A percentile compares a stretch with the other conserved stretches of the same genome.
Conservation (phyloP, 1,140 invertebrate species). For the Cotesia typhae region DNA sequence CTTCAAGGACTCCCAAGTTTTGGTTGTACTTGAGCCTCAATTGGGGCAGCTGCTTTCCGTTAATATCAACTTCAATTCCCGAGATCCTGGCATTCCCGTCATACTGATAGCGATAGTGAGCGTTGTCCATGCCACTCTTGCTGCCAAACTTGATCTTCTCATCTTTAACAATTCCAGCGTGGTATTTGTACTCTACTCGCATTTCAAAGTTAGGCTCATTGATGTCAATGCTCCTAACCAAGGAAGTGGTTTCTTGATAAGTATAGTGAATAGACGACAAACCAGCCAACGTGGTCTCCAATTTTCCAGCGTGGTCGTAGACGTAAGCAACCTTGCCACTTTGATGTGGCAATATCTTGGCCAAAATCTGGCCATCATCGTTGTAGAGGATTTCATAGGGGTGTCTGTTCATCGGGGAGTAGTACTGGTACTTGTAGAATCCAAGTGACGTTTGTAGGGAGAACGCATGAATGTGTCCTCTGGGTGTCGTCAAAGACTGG, state of each 20-base stretch:
- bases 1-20: conserved; percentile 85
- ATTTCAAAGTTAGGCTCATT: conserved; percentile 87
- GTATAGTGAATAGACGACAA: conserved; percentile 87
- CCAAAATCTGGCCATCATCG: conserved; percentile 86
- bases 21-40: conserved; percentile 86
- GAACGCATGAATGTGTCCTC: conserved; percentile 92
- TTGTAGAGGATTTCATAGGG: conserved; percentile 92
- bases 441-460: conserved; percentile 90
- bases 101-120: conserved; percentile 89
- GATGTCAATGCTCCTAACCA: conserved; percentile 86
- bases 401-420: conserved; percentile 87
- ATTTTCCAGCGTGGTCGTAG: conserved; percentile 83
- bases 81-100: conserved; percentile 84
- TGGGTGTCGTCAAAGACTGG: conserved; percentile 88
- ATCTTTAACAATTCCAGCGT: conserved; percentile 88
- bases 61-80: conserved; percentile 87
- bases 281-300: conserved; percentile 87
- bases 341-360: conserved; percentile 90
- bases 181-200: conserved; percentile 88
- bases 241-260: conserved; percentile 84
- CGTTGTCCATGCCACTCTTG: conserved; percentile 84
- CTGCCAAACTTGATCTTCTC: conserved; percentile 85
- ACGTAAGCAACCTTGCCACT: conserved; percentile 88
- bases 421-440: conserved; percentile 92
- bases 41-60: conserved; percentile 78